Evolutionary conservation across 2,888 invertebrate species (phyloP).

Genomic region (Atethmia centrago): DNA sequence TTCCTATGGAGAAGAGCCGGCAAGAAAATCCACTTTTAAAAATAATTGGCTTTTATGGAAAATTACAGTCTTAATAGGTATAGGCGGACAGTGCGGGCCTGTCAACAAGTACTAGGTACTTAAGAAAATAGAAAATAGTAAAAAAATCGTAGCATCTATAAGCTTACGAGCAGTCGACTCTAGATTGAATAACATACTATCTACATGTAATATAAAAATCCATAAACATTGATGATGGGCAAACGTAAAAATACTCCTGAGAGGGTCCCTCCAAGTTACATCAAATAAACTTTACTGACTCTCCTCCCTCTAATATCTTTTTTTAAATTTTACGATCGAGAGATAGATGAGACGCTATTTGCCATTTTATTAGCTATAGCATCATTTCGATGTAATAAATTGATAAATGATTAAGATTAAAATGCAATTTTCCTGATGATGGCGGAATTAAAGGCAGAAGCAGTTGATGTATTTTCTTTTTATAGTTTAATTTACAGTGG

Average conservation of each 20-base stretch:
- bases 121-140: no score
- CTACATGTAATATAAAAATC: constrained; percentile 19
- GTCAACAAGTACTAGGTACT: no score
- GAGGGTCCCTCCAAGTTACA: constrained; percentile 35
- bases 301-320: constrained; percentile 66
- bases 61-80: no score
- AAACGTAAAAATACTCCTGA: constrained; percentile 31
- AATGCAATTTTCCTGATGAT: constrained; percentile 54
- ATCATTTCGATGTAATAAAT: constrained; percentile 55
- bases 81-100: no score
- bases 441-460: neutral
- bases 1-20: no score
- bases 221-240: constrained; percentile 40
- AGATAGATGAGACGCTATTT: constrained; percentile 60
- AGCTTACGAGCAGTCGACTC: no score
- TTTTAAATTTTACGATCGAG: constrained; percentile 72
- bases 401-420: constrained; percentile 64
- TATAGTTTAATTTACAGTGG: neutral
- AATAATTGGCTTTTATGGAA: no score
- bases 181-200: neutral
- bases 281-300: constrained; percentile 69
- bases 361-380: constrained; percentile 68
- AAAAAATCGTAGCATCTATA: no score
- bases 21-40: no score
- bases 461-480: constrained; percentile 14